Evolutionary conservation across 1,140 invertebrate genomes (phyloP).

Genomic region (Aleiodes sp.): DNA sequence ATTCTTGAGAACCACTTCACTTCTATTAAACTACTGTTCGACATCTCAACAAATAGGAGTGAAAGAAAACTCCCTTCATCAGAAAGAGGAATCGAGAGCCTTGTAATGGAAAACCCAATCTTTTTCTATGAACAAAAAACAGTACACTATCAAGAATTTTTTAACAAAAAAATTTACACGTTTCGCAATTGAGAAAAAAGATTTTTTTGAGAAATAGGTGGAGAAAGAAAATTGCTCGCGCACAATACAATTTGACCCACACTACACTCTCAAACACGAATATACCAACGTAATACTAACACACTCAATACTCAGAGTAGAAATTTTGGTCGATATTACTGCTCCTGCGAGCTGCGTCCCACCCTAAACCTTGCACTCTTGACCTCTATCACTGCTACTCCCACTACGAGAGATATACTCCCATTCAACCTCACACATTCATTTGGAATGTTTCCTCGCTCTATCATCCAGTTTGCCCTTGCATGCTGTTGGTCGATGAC

Average conservation of each 20-base stretch:
- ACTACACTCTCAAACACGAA: background rate
- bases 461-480: background rate
- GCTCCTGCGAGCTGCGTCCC: conserved; percentile 56
- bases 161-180: too few relatives aligned
- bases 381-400: conserved; percentile 27
- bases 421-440: background rate
- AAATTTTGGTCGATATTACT: conserved; percentile 62
- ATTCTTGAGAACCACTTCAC: too few relatives aligned
- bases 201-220: too few relatives aligned
- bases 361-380: conserved; percentile 55
- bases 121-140: too few relatives aligned
- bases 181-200: too few relatives aligned
- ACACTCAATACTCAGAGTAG: conserved; percentile 30
- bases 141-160: too few relatives aligned
- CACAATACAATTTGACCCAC: conserved; percentile 14
- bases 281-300: conserved; percentile 1
- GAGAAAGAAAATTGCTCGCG: too few relatives aligned
- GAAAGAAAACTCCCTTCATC: too few relatives aligned
- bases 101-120: too few relatives aligned
- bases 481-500: background rate
- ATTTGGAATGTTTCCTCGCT: background rate
- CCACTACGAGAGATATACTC: background rate
- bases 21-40: too few relatives aligned
- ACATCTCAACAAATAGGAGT: too few relatives aligned
- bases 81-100: too few relatives aligned